Conservation (phyloP, 2,113 vertebrate species). For the Rattus norvegicus region DNA sequence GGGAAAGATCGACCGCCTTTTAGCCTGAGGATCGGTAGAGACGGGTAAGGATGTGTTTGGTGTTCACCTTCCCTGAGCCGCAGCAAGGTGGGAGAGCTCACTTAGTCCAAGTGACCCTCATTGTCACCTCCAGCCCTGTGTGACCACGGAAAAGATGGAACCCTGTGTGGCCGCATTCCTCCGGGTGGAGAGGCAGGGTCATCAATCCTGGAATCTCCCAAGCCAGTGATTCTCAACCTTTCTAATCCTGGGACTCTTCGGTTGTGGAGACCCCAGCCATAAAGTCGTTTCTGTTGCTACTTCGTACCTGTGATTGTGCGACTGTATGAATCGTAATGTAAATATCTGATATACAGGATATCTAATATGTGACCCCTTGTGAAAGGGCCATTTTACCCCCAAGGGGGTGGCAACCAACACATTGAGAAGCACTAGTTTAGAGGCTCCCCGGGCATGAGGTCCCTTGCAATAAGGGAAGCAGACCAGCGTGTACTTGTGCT, state of each 20-base stretch:
- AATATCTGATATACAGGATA: no score
- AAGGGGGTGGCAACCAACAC: no score
- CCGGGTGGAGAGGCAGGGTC: not conserved
- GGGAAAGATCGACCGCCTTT: fast-evolving
- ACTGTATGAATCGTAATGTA: no score
- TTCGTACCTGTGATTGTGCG: no score
- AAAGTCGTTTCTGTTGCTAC: no score
- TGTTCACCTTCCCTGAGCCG: not conserved
- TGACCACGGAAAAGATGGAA: not conserved
- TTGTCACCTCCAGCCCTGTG: not conserved
- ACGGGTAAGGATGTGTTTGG: not conserved
- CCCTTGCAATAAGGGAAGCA: not conserved
- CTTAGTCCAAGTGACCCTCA: not conserved
- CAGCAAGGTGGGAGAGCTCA: not conserved
- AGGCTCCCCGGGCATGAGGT: not conserved
- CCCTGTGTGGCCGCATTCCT: not conserved
- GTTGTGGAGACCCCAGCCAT: no score
- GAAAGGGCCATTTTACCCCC: no score
- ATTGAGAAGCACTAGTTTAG: not conserved
- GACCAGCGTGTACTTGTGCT: not conserved
- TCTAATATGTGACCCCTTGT: no score
- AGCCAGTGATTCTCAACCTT: no score
- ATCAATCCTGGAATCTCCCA: not conserved
- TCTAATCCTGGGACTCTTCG: no score
- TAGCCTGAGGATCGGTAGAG: not conserved